Percentiles rank a stretch among this genome's conserved stretches.
These are phyloP conservation scores for Pomacea canaliculata DNA, from an alignment of 2,888 invertebrate species.

Conservation along the genomic window DNA sequence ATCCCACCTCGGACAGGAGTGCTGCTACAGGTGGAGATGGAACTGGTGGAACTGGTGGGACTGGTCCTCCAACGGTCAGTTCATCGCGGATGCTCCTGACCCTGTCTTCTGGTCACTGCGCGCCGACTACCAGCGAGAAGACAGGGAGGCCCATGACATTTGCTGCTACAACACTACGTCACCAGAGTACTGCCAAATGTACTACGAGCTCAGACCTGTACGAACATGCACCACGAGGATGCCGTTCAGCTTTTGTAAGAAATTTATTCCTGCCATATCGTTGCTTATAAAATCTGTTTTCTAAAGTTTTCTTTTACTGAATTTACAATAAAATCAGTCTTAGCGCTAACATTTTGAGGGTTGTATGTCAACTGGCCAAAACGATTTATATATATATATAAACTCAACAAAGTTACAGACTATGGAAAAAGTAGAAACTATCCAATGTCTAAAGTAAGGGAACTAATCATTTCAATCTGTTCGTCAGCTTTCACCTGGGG, in stretches of 20 bases:
- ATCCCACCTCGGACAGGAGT: background rate
- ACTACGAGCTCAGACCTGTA: conserved; percentile 3
- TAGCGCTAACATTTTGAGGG: too few species aligned
- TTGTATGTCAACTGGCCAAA: too few species aligned
- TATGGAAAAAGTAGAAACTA: too few species aligned
- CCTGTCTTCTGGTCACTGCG: background rate
- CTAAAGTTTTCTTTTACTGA: too few species aligned
- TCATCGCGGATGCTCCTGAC: background rate
- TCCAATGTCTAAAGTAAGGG: too few species aligned
- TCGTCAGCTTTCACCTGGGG: conserved; percentile 23
- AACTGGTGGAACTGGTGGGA: background rate
- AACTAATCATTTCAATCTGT: too few species aligned
- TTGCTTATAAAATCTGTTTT: too few species aligned
- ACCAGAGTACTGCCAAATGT: background rate
- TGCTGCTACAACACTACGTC: background rate
- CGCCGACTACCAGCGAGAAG: background rate
- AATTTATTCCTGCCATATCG: too few species aligned
- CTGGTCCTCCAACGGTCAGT: background rate
- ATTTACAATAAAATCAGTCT: too few species aligned
- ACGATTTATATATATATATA: too few species aligned
- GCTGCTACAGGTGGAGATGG: background rate
- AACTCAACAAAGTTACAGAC: too few species aligned
- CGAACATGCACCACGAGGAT: background rate
- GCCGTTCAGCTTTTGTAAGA: conserved; percentile 10
- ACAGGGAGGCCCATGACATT: conserved; percentile 3